These are phyloP conservation scores for Rotaria socialis DNA, from an alignment of 2,888 invertebrate species.

Conservation along the genomic window DNA sequence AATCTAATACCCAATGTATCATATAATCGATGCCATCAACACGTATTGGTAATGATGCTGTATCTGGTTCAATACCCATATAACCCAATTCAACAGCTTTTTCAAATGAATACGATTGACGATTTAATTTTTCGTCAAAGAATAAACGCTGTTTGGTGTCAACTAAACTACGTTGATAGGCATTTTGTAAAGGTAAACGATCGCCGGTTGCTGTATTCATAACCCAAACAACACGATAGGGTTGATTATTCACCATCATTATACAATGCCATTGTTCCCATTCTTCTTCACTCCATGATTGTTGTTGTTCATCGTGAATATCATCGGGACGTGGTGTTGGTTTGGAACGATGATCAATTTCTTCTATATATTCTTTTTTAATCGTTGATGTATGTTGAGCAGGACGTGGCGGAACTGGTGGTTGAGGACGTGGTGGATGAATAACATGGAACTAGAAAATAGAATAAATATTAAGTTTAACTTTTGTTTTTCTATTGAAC, in stretches of 20 bases:
- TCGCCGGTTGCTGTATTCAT: conserved; percentile 26
- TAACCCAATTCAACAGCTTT: conserved; percentile 26
- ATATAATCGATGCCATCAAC: conserved; percentile 45
- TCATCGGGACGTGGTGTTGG: not conserved
- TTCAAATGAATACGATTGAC: conserved; percentile 5
- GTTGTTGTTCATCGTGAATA: not conserved
- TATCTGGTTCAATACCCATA: conserved; percentile 44
- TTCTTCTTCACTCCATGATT: conserved; percentile 20
- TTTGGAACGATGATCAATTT: not conserved
- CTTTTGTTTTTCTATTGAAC: too few relatives aligned
- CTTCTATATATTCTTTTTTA: not conserved
- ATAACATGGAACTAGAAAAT: too few relatives aligned
- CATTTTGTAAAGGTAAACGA: conserved; percentile 9
- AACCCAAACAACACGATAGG: conserved; percentile 19
- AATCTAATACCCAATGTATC: conserved; percentile 46
- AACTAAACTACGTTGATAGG: conserved; percentile 3
- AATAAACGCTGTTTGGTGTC: not conserved
- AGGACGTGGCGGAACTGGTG: not conserved
- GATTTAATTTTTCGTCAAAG: conserved; percentile 4
- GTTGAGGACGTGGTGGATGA: too few relatives aligned
- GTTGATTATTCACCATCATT: not conserved
- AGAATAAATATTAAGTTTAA: too few relatives aligned
- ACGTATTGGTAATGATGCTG: conserved; percentile 35
- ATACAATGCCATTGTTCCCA: conserved; percentile 25
- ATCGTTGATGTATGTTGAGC: not conserved